Evolutionary conservation across 2,888 invertebrate genomes (phyloP), one percentile per base, ranked within the genome.

Genomic region (Sinotaia quadrata): DNA sequence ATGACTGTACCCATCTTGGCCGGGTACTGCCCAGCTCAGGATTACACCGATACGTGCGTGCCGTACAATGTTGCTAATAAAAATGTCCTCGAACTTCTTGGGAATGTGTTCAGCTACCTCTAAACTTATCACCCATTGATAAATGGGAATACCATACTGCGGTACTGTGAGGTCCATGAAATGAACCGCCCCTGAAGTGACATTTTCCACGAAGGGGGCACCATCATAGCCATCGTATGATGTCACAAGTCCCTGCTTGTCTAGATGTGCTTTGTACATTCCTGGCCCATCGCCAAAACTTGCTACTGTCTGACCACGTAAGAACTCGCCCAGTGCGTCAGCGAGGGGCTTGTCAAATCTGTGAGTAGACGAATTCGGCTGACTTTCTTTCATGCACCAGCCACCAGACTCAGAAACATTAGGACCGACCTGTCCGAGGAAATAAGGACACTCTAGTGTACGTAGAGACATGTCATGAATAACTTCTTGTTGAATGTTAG

Each of bases 31-130:
- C 79, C 79, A 79, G 60, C 79, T 79, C 56, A 79, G 54, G 12
- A 79, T 62, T 15, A 79, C 68, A 0, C 78, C 79, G 21, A 73
- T 73, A 33, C 60, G 67, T 34, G 74, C 69, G 63, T 79, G 79
- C 33, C 79, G 47, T 0, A 58, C 75, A 18, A 79, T 10, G 36
- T 79, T 79, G 59, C 75, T 75, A 10, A 79, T 59, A 63, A 74
- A 79, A 10, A 74, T 70, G 8, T 58, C 47, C 66, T 79, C 78
- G 65, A 54, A 76, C 37, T 69, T 58, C 57, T 67, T 69, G 1
- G 79, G 79, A 37, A 79, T 79, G 65, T 79, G 79, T 61, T 79
- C 79, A 1, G 78, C 79, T 0, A 79, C 79, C 59, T 79, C 79
- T 1, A 79, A 58, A 10, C 77, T 76, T 10, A 79, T 52, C 27